These are phyloP conservation scores for Eupithecia vulgata DNA, from an alignment of 2,888 invertebrate species.

Conservation along the genomic window DNA sequence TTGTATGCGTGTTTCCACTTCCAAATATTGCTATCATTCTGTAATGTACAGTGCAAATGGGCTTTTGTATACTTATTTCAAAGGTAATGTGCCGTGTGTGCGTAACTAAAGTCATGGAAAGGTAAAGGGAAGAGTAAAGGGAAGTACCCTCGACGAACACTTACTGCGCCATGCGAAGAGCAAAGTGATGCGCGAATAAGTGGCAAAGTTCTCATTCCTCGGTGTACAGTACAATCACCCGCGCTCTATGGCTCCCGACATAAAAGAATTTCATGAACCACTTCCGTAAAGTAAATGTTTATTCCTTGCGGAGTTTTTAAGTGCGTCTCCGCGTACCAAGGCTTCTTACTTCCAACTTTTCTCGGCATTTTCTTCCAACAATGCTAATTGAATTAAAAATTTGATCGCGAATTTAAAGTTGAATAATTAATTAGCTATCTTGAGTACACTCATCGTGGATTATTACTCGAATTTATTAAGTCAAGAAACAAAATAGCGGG, in stretches of 20 bases:
- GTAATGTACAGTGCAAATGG: constrained; percentile 13
- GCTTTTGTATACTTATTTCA: constrained; percentile 11
- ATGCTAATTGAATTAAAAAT: constrained; percentile 45
- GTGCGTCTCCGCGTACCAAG: constrained; percentile 38
- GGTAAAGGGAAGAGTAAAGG: constrained; percentile 14
- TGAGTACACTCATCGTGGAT: constrained; percentile 68
- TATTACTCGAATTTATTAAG: constrained; percentile 79
- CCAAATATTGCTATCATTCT: constrained; percentile 1
- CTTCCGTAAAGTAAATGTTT: constrained; percentile 46
- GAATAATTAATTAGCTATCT: constrained; percentile 58
- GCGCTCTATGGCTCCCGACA: constrained; percentile 46
- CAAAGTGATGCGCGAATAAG: constrained; percentile 58
- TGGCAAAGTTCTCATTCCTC: constrained; percentile 58
- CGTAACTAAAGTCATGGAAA: constrained; percentile 6
- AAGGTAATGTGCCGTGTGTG: constrained; percentile 28
- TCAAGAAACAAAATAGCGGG: constrained; percentile 78
- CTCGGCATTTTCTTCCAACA: constrained; percentile 31
- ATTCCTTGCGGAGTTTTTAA: constrained; percentile 45
- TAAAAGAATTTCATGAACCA: constrained; percentile 48
- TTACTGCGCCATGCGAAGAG: constrained; percentile 48
- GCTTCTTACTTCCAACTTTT: constrained; percentile 31
- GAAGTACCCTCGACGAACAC: constrained; percentile 36
- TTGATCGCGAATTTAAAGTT: constrained; percentile 45
- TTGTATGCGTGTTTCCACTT: constrained; percentile 9
- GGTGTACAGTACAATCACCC: constrained; percentile 51